phyloP scores from a whole-genome alignment of 1,140 invertebrate species.

The Antheraea mylitta region DNA sequence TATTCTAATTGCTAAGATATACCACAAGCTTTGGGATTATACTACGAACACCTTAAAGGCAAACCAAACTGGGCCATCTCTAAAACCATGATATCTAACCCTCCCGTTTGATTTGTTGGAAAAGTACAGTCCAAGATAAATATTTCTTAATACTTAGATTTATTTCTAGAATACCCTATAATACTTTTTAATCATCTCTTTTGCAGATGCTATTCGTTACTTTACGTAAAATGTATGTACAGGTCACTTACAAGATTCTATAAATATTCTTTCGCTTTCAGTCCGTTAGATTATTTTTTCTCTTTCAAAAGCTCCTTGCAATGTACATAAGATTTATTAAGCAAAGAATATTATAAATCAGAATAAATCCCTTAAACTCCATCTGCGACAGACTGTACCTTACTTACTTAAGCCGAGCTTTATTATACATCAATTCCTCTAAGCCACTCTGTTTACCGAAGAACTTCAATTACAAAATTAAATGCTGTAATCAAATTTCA shows the following conservation, averaged over 20 bases:
- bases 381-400: neutral
- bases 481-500: slow-evolving; percentile 12
- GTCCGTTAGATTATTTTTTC: neutral
- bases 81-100: slow-evolving; percentile 1
- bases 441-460: slow-evolving; percentile 1
- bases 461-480: slow-evolving; percentile 9
- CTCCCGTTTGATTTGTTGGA: neutral
- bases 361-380: neutral
- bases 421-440: neutral
- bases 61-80: neutral
- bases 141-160: neutral
- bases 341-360: neutral
- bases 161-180: no score
- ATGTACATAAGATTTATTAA: neutral
- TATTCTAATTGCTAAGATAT: slow-evolving; percentile 7
- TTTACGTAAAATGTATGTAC: no score
- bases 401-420: neutral
- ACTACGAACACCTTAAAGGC: neutral
- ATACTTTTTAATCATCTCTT: no score
- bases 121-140: neutral
- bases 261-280: neutral
- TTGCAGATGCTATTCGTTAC: no score
- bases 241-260: no score
- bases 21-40: slow-evolving; percentile 1
- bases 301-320: no score